phyloP scores from a whole-genome alignment of 2,113 vertebrate genomes.

The Pterophyllum scalare region DNA sequence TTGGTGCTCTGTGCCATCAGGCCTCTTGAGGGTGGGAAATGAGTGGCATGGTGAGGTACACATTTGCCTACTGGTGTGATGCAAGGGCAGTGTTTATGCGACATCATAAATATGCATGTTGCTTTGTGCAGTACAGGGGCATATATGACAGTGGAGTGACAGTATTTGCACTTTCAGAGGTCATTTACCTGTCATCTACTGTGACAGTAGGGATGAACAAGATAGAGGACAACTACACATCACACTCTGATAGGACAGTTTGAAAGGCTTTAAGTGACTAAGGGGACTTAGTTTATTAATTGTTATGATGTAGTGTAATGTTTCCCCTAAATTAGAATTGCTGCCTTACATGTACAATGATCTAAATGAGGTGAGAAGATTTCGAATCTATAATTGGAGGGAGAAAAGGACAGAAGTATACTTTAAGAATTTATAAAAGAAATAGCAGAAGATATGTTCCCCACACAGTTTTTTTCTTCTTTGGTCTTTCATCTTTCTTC shows the following conservation, averaged over 20 bases:
- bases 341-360: constrained; percentile 25
- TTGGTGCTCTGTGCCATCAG: constrained; percentile 62
- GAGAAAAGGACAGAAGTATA: background rate
- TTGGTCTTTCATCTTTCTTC: background rate
- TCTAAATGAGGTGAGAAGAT: constrained; percentile 19
- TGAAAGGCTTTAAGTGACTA: constrained; percentile 33
- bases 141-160: constrained; percentile 77
- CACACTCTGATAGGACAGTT: constrained; percentile 18
- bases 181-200: constrained; percentile 79
- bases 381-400: background rate
- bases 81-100: constrained; percentile 73
- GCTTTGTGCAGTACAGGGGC: constrained; percentile 58
- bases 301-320: background rate
- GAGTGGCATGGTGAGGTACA: constrained; percentile 76
- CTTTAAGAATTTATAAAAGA: background rate
- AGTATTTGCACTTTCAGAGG: constrained; percentile 77
- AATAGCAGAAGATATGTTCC: constrained; percentile 1
- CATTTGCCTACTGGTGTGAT: constrained; percentile 69
- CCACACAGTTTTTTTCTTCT: background rate
- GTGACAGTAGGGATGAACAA: constrained; percentile 68
- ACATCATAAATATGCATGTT: constrained; percentile 82
- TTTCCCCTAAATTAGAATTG: background rate
- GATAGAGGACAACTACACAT: constrained; percentile 64
- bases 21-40: constrained; percentile 64
- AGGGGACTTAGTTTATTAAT: background rate